Conservation (phyloP, 2,797 vertebrate species). For the Anabas testudineus region DNA sequence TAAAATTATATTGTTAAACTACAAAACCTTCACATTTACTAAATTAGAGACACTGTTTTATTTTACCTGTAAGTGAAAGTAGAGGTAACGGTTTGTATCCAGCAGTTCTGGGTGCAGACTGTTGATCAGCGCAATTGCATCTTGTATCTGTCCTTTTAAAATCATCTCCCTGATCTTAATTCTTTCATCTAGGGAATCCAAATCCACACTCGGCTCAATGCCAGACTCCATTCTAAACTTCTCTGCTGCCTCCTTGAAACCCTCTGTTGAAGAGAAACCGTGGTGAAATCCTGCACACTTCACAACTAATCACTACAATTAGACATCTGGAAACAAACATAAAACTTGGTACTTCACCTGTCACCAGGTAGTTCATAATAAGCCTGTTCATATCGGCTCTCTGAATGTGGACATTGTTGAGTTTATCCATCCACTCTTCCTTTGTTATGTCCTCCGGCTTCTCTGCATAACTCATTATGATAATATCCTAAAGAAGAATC, state of each 20-base stretch:
- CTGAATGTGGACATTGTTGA: conserved; percentile 98
- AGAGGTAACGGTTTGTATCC: conserved; percentile 97
- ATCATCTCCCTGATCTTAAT: conserved; percentile 99
- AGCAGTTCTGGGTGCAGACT: conserved; percentile 96
- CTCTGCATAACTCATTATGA: conserved; percentile 98
- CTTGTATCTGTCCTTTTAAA: conserved; percentile 97
- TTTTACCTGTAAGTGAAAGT: conserved; percentile 95
- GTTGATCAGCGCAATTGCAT: conserved; percentile 96
- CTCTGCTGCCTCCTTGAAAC: conserved; percentile 98
- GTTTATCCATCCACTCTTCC: conserved; percentile 99
- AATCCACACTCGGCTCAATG: conserved; percentile 96
- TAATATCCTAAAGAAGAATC: conserved; percentile 52
- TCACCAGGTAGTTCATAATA: conserved; percentile 99
- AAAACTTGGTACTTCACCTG: conserved; percentile 82
- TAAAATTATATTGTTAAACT: not conserved
- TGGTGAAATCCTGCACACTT: not conserved
- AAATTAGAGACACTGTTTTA: not conserved
- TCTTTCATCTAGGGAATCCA: conserved; percentile 96
- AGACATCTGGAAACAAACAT: not conserved
- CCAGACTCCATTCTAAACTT: conserved; percentile 99
- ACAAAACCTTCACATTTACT: not conserved
- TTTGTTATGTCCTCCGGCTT: conserved; percentile 97
- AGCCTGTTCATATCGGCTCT: conserved; percentile 99
- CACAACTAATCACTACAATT: not conserved
- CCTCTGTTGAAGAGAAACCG: conserved; percentile 83